Base-by-base conservation (phyloP, 1,140 invertebrate species). In the Drosophila melanica region DNA sequence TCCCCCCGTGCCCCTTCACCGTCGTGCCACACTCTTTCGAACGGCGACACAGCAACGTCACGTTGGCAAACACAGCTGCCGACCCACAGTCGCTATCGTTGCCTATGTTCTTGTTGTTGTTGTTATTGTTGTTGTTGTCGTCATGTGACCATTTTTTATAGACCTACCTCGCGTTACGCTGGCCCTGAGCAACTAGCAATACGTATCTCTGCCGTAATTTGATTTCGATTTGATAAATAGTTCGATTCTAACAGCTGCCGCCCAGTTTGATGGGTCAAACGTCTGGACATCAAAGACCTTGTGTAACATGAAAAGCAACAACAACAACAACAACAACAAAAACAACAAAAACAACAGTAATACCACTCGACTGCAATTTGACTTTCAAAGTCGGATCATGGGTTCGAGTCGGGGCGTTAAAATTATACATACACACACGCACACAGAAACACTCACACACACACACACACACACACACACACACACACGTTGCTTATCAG, bases 101-200 rank as follows among this genome's bases (percentile, higher is more conserved):
- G 30, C 11, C n/a, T 14, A n/a, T n/a, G n/a, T n/a, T n/a, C n/a
- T 44, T 58, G 6, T 45, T 30, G 47, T 33, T n/a, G 51, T 37
- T 54, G 45, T 20, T 14, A n/a, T 48, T 48, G 41, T 51, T 33
- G 55, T 59, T 12, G 37, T 47, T 48, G 37, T 62, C 45, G 81
- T 85, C 81, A 85, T 86, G 74, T 85, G 81, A 86, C 81, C 75
- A 86, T 87, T 81, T 86, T 87, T 86, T 71, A 85, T 67, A 67
- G 41, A 66, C 27, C 47, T 47, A 33, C 41, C 63, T 57, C 47
- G 39, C 54, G 54, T 30, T 12, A 63, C 42, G 47, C 27, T 16
- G 54, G 16, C 44, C 18, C 53, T n/a, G 30, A 14, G 27, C 62
- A 8, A 33, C 20, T 53, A 37, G 9, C 54, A 33, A 27, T 39